Percentiles rank a stretch among this genome's conserved stretches.
Conservation (phyloP, 2,888 invertebrate genomes). For the Carabus problematicus region DNA sequence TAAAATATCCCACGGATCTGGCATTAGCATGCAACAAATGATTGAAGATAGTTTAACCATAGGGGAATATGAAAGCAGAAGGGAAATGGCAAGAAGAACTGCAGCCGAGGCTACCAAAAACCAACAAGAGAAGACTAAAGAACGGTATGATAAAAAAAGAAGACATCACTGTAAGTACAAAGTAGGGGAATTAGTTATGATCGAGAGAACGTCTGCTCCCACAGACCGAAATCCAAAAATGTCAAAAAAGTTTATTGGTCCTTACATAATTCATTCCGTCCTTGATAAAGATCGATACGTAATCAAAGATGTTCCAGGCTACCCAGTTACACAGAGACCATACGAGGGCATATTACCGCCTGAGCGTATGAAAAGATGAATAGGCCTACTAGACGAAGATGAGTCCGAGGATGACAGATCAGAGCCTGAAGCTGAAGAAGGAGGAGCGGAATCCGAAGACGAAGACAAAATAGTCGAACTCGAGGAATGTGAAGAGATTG, state of each 20-base stretch:
- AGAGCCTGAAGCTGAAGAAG: slow-evolving; percentile 12
- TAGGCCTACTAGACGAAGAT: slow-evolving; percentile 16
- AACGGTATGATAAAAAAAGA: slow-evolving; percentile 26
- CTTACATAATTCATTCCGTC: slow-evolving; percentile 24
- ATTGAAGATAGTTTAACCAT: slow-evolving; percentile 16
- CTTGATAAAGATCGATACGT: slow-evolving; percentile 38
- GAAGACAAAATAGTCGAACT: background rate
- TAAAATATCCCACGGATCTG: slow-evolving; percentile 22
- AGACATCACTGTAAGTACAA: slow-evolving; percentile 29
- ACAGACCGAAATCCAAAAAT: slow-evolving; percentile 33
- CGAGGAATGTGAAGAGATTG: background rate
- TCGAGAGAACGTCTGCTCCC: slow-evolving; percentile 16
- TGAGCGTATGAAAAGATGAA: slow-evolving; percentile 35
- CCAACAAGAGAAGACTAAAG: slow-evolving; percentile 24
- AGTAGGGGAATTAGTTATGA: slow-evolving; percentile 35
- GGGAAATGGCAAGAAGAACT: slow-evolving; percentile 22
- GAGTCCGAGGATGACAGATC: slow-evolving; percentile 26
- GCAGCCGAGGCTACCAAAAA: slow-evolving; percentile 15
- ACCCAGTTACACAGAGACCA: slow-evolving; percentile 33
- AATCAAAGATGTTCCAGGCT: slow-evolving; percentile 36
- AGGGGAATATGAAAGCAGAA: slow-evolving; percentile 11
- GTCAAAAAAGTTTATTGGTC: slow-evolving; percentile 30
- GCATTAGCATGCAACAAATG: slow-evolving; percentile 18
- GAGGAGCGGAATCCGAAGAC: background rate
- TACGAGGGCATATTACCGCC: slow-evolving; percentile 38